Base-by-base conservation (phyloP, 2,113 vertebrate genomes). In the Mastomys coucha region DNA sequence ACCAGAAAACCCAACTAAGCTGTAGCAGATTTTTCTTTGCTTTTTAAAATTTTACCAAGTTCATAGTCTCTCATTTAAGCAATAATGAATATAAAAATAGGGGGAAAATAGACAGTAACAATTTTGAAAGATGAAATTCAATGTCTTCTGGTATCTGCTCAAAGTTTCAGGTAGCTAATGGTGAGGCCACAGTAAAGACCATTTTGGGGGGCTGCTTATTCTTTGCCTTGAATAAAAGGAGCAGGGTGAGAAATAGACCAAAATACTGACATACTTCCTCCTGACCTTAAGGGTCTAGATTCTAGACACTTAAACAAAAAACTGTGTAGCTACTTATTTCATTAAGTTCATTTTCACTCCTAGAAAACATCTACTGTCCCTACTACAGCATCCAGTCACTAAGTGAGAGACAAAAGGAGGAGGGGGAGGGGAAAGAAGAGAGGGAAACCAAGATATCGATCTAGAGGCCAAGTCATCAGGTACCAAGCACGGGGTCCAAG, bases 1-100 rank as follows among this genome's bases (percentile, higher is more conserved):
- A 96, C 73, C 70, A 72, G 58, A 96, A 96, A 96, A 93, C 70
- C 28, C 56, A 97, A 89, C 84, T 56, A 97, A 92, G 22, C 6
- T 84, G 86, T 9, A 76, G 33, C 72, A 92, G 58, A 33, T 53
- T 78, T 70, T 63, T 45, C 81, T 93, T 92, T 70, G 28, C 28
- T 26, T 69, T 77, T 73, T 39, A 39, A 69, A 69, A 0, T 84
- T 70, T 53, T 89, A 14, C 60, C 53, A 93, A 58, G 49, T 78
- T 89, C 72, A 87, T 13, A 80, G 42, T 53, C 60, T 90, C 95
- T 96, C 76, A 89, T 96, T 89, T 96, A 76, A 87, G 88, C 93
- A 70, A 92, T 65, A 97, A 56, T 69, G 91, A 93, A 28, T 60
- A 82, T 12, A 24, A 73, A 90, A 95, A 76, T 70, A 81, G 17